Evolutionary conservation across 2,113 vertebrate species (phyloP).

Genomic region (Semicossyphus pulcher): DNA sequence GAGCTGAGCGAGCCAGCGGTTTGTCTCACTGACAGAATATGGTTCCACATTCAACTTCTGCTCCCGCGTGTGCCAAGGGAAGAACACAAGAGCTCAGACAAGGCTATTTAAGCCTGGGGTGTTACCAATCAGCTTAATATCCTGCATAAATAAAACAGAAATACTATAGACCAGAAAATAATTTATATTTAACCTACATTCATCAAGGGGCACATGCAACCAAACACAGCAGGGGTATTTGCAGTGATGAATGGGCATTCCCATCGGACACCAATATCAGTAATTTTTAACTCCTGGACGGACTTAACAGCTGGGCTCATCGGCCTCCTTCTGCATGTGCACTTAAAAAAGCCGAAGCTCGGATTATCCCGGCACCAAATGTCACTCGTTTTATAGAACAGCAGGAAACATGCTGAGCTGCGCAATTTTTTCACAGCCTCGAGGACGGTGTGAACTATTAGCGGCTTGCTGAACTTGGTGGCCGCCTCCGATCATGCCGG

Average conservation of each 20-base stretch:
- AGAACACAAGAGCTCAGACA: conserved; percentile 41
- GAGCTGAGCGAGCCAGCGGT: conserved; percentile 49
- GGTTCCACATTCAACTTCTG: conserved; percentile 48
- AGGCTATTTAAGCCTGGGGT: conserved; percentile 43
- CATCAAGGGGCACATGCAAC: conserved; percentile 53
- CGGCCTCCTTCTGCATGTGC: conserved; percentile 54
- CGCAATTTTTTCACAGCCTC: conserved; percentile 29
- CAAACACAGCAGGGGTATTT: conserved; percentile 54
- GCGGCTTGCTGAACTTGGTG: conserved; percentile 37
- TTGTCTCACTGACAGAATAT: conserved; percentile 61
- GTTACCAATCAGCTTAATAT: conserved; percentile 56
- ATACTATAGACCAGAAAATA: conserved; percentile 49
- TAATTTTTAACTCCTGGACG: conserved; percentile 79
- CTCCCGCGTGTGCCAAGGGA: conserved; percentile 40
- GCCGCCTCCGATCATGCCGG: conserved; percentile 51
- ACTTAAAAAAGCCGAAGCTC: conserved; percentile 64
- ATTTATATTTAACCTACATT: conserved; percentile 66
- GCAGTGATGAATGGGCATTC: conserved; percentile 71
- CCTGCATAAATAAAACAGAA: conserved; percentile 49
- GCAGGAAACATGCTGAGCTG: conserved; percentile 74
- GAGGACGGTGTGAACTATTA: conserved; percentile 64
- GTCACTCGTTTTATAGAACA: conserved; percentile 68
- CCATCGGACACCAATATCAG: conserved; percentile 69
- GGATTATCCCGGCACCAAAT: conserved; percentile 64
- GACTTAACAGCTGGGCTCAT: conserved; percentile 81